These are phyloP conservation scores for Loris lydekkerianus DNA, from an alignment of 2,797 vertebrate genomes.

Conservation along the genomic window DNA sequence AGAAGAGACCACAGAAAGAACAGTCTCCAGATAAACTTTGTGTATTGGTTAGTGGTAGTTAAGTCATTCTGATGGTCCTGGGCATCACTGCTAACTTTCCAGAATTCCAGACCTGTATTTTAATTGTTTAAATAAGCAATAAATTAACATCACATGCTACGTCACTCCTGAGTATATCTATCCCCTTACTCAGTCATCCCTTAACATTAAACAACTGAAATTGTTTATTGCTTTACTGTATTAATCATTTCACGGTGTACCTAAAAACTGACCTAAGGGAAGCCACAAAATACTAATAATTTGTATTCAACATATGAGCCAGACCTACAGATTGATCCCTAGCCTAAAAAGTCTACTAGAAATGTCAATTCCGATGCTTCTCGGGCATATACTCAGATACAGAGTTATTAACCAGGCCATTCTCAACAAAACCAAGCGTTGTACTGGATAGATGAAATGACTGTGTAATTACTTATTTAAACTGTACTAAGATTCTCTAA, in stretches of 20 bases:
- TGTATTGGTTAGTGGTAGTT: neutral
- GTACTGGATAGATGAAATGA: constrained; percentile 22
- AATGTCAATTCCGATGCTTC: neutral
- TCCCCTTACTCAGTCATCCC: constrained; percentile 16
- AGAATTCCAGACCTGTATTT: neutral
- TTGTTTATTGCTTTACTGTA: constrained; percentile 22
- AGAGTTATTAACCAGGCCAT: neutral
- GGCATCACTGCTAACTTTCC: neutral
- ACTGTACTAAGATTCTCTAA: constrained; percentile 36
- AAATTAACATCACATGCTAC: neutral
- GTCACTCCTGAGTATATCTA: neutral
- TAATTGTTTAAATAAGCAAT: constrained; percentile 35
- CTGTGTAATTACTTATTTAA: constrained; percentile 14
- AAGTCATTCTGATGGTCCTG: neutral
- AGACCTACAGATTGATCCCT: neutral
- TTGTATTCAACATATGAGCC: neutral
- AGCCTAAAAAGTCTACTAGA: constrained; percentile 2
- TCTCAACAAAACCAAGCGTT: constrained; percentile 50
- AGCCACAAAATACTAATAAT: neutral
- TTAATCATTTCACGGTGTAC: constrained; percentile 53
- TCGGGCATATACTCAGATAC: neutral
- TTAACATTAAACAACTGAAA: constrained; percentile 52
- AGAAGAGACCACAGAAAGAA: constrained; percentile 31
- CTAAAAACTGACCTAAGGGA: neutral
- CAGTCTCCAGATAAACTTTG: neutral